A percentile compares a stretch with the other conserved stretches of the same genome.
These are phyloP conservation scores for Lepus townsendii DNA, from an alignment of 2,797 vertebrate species.

Conservation along the genomic window DNA sequence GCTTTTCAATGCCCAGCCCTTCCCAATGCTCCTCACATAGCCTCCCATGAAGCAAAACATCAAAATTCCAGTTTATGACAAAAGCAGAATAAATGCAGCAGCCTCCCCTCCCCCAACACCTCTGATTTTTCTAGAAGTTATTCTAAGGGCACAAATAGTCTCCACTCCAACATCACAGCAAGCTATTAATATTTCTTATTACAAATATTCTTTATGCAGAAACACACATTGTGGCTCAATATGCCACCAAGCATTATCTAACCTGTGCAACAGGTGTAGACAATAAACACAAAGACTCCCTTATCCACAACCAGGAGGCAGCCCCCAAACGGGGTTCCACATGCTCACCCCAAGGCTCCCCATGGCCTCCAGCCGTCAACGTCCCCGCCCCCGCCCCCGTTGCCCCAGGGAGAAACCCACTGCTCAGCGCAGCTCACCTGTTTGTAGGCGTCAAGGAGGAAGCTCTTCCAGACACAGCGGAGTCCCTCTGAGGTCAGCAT, in stretches of 20 bases:
- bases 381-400: accelerated
- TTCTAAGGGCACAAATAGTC: neutral
- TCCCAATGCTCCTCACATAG: neutral
- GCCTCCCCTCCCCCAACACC: neutral
- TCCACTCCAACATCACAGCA: neutral
- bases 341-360: neutral
- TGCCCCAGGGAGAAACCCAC: neutral
- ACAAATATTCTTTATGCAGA: neutral
- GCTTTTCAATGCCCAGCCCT: neutral
- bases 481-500: slow-evolving; percentile 98
- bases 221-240: too few relatives aligned
- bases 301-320: neutral
- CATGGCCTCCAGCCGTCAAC: neutral
- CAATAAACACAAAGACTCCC: neutral
- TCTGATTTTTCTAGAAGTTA: neutral
- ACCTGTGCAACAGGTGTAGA: slow-evolving; percentile 53
- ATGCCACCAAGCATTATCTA: neutral
- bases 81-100: neutral
- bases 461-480: slow-evolving; percentile 98
- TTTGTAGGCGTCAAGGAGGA: slow-evolving; percentile 97
- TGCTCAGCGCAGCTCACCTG: slow-evolving; percentile 90
- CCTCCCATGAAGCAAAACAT: neutral
- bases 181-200: neutral
- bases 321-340: neutral
- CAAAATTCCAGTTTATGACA: neutral